These are phyloP conservation scores for Trypoxylus dichotomus DNA, from an alignment of 1,140 invertebrate genomes.

Conservation along the genomic window DNA sequence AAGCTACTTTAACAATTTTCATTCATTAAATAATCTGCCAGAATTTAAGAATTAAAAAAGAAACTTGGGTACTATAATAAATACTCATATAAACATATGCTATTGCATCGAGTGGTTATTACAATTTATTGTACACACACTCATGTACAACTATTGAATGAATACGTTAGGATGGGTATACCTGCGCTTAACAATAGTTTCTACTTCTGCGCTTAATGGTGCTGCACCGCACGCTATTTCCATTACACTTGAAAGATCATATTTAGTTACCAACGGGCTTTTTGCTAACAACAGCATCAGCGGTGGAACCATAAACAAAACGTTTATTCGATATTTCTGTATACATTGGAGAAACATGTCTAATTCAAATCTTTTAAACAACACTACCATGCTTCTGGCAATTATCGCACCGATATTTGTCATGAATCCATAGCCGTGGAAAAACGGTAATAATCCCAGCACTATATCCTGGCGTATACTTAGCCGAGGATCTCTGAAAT, in stretches of 20 bases:
- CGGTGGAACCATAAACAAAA: conserved; percentile 57
- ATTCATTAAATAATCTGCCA: no score
- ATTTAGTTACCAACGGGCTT: conserved; percentile 51
- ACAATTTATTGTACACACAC: no score
- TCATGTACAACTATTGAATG: no score
- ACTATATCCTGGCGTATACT: background rate
- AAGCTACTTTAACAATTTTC: no score
- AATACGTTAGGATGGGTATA: no score
- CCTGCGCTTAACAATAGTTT: conserved; percentile 20
- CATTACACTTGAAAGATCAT: conserved; percentile 55
- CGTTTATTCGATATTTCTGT: background rate
- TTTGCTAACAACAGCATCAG: conserved; percentile 50
- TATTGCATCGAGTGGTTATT: no score
- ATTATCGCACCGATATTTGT: conserved; percentile 35
- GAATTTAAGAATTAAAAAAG: no score
- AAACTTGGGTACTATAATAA: no score
- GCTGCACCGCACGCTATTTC: conserved; percentile 47
- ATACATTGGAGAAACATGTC: conserved; percentile 44
- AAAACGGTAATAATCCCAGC: conserved; percentile 9
- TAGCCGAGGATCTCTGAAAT: conserved; percentile 37
- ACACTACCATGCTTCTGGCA: conserved; percentile 40
- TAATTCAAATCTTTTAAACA: conserved; percentile 60
- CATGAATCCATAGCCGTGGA: conserved; percentile 26
- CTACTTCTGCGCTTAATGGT: conserved; percentile 46
- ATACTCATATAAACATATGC: no score